Evolutionary conservation across 2,888 invertebrate species (phyloP).

Genomic region (Acanthacorydalis orientalis): DNA sequence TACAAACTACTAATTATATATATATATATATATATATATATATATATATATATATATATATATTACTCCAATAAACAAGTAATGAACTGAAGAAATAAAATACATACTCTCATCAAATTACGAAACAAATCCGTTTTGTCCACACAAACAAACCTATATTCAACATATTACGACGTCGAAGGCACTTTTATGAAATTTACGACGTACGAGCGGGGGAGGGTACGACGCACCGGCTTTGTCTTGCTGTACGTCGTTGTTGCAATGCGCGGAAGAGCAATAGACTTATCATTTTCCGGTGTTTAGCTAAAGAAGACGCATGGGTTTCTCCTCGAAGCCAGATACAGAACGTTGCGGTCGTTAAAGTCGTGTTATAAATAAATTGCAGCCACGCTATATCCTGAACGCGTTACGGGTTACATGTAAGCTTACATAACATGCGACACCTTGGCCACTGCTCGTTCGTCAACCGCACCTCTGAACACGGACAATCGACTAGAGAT

Average conservation of each 20-base stretch:
- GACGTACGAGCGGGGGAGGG: not conserved
- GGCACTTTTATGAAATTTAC: not conserved
- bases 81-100: too few relatives aligned
- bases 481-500: too few relatives aligned
- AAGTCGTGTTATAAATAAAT: conserved; percentile 6
- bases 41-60: too few relatives aligned
- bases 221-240: not conserved
- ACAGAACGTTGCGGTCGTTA: conserved; percentile 10
- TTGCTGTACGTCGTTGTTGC: not conserved
- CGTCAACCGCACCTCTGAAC: not conserved
- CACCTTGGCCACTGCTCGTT: not conserved
- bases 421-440: not conserved
- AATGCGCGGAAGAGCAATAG: conserved; percentile 17
- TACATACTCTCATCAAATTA: too few relatives aligned
- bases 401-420: not conserved
- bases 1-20: too few relatives aligned
- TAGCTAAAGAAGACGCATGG: conserved; percentile 21
- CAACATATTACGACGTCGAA: too few relatives aligned
- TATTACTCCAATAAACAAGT: too few relatives aligned
- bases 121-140: too few relatives aligned
- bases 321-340: conserved; percentile 12
- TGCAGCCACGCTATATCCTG: not conserved
- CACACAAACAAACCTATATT: too few relatives aligned
- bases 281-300: conserved; percentile 24
- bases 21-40: too few relatives aligned